Percentiles rank a stretch among this genome's conserved stretches.
These are phyloP conservation scores for Pipistrellus nathusii DNA, from an alignment of 2,797 vertebrate genomes.

Conservation along the genomic window DNA sequence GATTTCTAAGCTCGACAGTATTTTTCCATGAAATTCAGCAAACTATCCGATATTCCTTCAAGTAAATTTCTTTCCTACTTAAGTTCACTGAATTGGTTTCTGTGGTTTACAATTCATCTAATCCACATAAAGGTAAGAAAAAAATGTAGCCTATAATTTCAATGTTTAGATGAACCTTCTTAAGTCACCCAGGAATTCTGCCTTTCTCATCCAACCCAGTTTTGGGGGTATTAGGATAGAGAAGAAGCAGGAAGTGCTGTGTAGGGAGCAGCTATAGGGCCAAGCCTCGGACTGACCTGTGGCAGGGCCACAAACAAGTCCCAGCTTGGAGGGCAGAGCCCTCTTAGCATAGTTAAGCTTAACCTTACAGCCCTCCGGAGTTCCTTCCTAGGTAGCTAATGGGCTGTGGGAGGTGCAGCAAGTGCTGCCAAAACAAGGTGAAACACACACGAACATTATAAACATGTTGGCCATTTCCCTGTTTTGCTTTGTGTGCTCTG, in stretches of 20 bases:
- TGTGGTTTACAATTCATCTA: not conserved
- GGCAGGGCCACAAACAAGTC: too few species aligned
- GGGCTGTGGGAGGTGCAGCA: too few species aligned
- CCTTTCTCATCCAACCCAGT: not conserved
- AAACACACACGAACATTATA: too few species aligned
- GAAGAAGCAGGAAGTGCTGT: not conserved
- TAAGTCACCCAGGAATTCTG: not conserved
- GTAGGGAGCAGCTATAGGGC: too few species aligned
- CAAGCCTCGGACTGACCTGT: too few species aligned
- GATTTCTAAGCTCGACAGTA: not conserved
- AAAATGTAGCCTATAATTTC: not conserved
- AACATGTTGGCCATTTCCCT: too few species aligned
- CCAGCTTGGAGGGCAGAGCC: too few species aligned
- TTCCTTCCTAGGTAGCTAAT: too few species aligned
- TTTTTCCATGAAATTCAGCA: not conserved
- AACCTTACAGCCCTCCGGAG: too few species aligned
- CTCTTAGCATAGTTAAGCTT: too few species aligned
- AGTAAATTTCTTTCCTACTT: not conserved
- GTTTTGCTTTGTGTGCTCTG: too few species aligned
- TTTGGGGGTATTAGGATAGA: not conserved
- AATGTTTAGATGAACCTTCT: not conserved
- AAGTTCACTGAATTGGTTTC: not conserved
- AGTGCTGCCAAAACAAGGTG: too few species aligned
- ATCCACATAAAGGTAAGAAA: not conserved
- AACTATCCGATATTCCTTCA: not conserved